Conservation (phyloP, 2,797 vertebrate species). For the Clangula hyemalis region DNA sequence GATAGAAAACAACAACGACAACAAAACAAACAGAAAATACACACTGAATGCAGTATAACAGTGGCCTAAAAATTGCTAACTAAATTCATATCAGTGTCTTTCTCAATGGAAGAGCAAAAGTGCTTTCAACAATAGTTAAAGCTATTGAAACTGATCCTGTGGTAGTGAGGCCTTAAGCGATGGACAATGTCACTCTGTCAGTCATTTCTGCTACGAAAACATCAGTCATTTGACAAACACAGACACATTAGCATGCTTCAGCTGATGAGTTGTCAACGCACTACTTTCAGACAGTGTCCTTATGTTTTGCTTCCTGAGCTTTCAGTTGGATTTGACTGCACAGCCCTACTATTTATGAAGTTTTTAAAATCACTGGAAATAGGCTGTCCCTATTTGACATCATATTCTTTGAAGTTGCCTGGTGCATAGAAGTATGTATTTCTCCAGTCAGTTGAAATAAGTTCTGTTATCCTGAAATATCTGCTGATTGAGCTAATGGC, state of each 20-base stretch:
- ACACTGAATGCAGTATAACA: neutral
- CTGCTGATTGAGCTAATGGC: neutral
- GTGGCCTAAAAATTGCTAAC: neutral
- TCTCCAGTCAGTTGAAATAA: neutral
- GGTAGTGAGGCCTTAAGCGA: neutral
- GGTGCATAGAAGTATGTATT: neutral
- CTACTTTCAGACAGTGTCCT: neutral
- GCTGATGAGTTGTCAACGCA: neutral
- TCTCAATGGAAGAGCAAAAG: neutral
- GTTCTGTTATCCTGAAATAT: neutral
- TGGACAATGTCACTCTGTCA: neutral
- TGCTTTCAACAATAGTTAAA: neutral
- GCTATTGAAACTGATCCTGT: neutral
- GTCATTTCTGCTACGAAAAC: neutral
- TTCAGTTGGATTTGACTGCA: neutral
- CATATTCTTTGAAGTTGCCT: neutral
- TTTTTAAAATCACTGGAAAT: neutral
- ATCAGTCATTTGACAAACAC: neutral
- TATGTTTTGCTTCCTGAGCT: neutral
- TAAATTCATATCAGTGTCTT: neutral
- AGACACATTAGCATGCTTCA: neutral
- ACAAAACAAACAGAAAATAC: neutral
- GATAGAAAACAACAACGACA: neutral
- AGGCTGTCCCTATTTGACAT: neutral
- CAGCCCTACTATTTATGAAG: neutral